Percentiles rank a stretch among this genome's conserved stretches.
These are phyloP conservation scores for Elaphurus davidianus DNA, from an alignment of 2,113 vertebrate species.

Conservation along the genomic window DNA sequence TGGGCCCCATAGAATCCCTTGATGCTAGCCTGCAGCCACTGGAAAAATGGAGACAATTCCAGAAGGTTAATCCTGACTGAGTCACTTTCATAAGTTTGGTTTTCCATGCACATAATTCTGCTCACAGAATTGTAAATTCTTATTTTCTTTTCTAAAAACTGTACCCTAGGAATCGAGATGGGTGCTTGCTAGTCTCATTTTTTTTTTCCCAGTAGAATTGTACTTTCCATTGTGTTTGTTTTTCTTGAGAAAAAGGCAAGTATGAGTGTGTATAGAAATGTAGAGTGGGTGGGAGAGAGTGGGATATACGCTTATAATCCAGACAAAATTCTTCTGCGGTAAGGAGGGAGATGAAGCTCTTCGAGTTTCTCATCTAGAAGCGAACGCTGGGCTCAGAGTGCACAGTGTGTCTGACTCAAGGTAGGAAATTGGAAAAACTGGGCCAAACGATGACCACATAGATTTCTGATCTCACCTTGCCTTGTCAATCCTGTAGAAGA, in stretches of 20 bases:
- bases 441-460: conserved; percentile 43
- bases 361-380: neutral
- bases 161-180: rapidly evolving
- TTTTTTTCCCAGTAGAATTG: neutral
- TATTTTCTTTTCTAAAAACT: conserved; percentile 43
- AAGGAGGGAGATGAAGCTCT: conserved; percentile 10
- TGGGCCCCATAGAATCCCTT: neutral
- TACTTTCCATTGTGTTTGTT: neutral
- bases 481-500: conserved; percentile 27
- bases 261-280: neutral
- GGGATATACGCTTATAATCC: conserved; percentile 45
- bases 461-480: conserved; percentile 51
- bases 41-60: neutral
- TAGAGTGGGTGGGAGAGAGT: neutral
- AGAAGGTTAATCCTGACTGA: neutral
- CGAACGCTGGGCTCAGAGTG: neutral
- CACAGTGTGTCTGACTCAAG: neutral
- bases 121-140: neutral
- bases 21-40: neutral
- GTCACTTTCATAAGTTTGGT: neutral
- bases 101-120: neutral
- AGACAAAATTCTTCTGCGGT: conserved; percentile 29
- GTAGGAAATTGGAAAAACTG: conserved; percentile 51
- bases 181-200: neutral
- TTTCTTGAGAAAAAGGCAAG: neutral